phyloP scores from a whole-genome alignment of 2,888 invertebrate genomes.

The Agrenia bidenticulata region DNA sequence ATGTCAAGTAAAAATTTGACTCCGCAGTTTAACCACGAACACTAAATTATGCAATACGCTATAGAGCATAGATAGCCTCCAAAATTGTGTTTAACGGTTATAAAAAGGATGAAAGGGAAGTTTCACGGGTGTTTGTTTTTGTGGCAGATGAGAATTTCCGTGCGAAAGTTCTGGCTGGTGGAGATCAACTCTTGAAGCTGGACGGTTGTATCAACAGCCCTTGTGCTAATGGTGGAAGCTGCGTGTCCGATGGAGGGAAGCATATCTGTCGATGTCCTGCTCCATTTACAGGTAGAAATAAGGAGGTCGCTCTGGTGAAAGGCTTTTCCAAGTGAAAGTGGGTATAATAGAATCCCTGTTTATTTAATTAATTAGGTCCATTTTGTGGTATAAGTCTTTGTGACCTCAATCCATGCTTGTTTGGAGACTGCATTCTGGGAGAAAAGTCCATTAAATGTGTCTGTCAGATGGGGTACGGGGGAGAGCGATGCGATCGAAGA shows the following conservation, averaged over 20 bases:
- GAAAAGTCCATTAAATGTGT: conserved; percentile 46
- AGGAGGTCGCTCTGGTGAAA: background rate
- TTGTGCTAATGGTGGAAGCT: conserved; percentile 70
- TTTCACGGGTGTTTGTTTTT: no score
- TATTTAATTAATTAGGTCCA: conserved; percentile 56
- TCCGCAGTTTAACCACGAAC: no score
- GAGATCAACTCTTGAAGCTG: conserved; percentile 43
- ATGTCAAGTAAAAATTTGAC: no score
- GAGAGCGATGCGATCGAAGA: conserved; percentile 64
- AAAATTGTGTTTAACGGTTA: no score
- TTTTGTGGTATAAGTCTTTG: conserved; percentile 76
- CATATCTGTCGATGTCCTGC: conserved; percentile 70
- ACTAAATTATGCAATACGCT: no score
- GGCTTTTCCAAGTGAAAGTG: background rate
- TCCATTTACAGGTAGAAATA: conserved; percentile 67
- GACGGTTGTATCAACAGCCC: conserved; percentile 73
- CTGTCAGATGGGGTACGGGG: conserved; percentile 41
- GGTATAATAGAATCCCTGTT: background rate
- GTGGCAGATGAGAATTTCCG: conserved; percentile 66
- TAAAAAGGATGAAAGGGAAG: no score
- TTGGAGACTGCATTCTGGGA: conserved; percentile 65
- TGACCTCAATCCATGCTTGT: conserved; percentile 70
- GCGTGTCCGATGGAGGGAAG: conserved; percentile 61
- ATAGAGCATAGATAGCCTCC: no score
- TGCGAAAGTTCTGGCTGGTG: conserved; percentile 61